A percentile compares a stretch with the other conserved stretches of the same genome.
Evolutionary conservation across 92 coral and sea anemone genomes (phyloP).

Genomic region (Isaurus tuberculatus): DNA sequence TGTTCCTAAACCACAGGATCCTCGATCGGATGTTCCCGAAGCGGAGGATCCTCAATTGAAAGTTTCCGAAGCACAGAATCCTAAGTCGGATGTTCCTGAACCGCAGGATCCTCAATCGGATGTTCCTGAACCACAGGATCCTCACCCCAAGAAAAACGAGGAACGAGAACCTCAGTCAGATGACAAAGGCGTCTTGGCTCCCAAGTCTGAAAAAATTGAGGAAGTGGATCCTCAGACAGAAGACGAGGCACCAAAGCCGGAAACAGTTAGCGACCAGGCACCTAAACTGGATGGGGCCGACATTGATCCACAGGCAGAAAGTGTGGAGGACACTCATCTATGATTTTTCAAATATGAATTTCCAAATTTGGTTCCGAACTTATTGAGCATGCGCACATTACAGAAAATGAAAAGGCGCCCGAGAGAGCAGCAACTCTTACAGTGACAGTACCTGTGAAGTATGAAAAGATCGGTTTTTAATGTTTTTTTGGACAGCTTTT

Average conservation of each 20-base stretch:
- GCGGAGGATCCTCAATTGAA: neutral
- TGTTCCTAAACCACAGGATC: neutral
- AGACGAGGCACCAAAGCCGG: slow-evolving; percentile 20
- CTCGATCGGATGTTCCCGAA: slow-evolving; percentile 3
- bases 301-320: neutral
- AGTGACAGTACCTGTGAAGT: too few species aligned
- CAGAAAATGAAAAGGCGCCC: too few species aligned
- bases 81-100: slow-evolving; percentile 26
- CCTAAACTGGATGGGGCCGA: neutral
- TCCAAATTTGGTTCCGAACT: too few species aligned
- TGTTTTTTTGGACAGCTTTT: too few species aligned
- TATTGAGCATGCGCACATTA: too few species aligned
- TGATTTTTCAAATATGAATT: too few species aligned
- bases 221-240: slow-evolving; percentile 12
- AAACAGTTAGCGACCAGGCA: neutral
- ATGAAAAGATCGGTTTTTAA: too few species aligned
- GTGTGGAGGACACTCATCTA: neutral
- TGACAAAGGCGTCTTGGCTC: too few species aligned
- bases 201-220: neutral
- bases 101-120: slow-evolving; percentile 2
- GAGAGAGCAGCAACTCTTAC: too few species aligned
- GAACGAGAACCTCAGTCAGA: neutral
- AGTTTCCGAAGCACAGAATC: slow-evolving; percentile 60
- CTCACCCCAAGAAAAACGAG: neutral
- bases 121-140: neutral